Base-by-base conservation (phyloP, 2,113 vertebrate genomes). In the Xiphophorus hellerii region DNA sequence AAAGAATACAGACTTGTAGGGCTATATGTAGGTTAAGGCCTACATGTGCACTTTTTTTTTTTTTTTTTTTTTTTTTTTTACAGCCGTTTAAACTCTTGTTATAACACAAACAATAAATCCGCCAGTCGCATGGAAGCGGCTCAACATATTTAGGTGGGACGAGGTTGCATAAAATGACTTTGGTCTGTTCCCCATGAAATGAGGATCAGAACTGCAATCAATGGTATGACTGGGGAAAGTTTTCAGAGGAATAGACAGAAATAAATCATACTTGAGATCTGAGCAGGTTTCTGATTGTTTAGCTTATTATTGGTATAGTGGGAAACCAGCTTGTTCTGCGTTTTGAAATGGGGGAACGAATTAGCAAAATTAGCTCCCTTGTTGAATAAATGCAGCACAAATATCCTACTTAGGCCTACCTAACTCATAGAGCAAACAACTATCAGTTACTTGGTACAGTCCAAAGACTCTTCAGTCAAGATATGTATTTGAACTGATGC, bases 401-500 rank as follows among this genome's bases (percentile, higher is more conserved):
- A 58, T n/a, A 58, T 58, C 25, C 51, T n/a, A 0, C 8, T n/a
- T 58, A 9, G 8, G 17, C 2, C 25, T 0, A 10, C 51, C 51
- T n/a, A 4, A 58, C 51, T 25, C 51, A n/a, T 8, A n/a, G 22
- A 58, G 25, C 1, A 5, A n/a, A 54, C 12, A 14, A 14, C 48
- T 22, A 51, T n/a, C 51, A n/a, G 22, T 58, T 58, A 58, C 44
- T 48, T 20, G 44, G 44, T 17, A 20, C 17, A 48, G 15, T 48
- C 4, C 17, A 5, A 20, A 48, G 44, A 15, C 44, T 76, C 60
- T 0, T 1, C n/a, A 27, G 30, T 62, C 10, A 30, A 30, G 10
- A 70, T 70, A 29, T 64, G 58, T 44, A 22, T 54, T 78, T 83
- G 42, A 72, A 68, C 68, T 29, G 75, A 58, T 30, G 63, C 70